phyloP scores from a whole-genome alignment of 2,888 invertebrate species.

The Ophion costatus region DNA sequence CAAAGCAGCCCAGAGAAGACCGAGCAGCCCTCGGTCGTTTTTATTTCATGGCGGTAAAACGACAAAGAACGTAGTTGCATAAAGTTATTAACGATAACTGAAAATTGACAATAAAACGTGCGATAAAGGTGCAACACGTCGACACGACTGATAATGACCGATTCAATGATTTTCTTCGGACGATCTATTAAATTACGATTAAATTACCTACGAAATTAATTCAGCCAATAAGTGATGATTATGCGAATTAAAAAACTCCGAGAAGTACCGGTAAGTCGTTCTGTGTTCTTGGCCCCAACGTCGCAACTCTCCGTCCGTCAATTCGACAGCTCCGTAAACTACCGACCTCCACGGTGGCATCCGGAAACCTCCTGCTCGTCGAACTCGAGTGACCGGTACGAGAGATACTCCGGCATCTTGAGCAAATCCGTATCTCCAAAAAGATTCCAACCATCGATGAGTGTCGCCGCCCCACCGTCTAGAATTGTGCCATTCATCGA shows the following conservation, averaged over 20 bases:
- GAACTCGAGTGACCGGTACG: slow-evolving; percentile 82
- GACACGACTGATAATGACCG: background rate
- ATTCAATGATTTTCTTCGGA: background rate
- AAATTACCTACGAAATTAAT: background rate
- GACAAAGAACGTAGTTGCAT: background rate
- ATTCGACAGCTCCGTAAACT: slow-evolving; percentile 83
- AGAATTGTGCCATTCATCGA: background rate
- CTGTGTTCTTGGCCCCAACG: slow-evolving; percentile 74
- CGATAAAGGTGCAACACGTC: background rate
- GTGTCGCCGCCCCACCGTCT: slow-evolving; percentile 79
- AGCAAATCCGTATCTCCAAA: slow-evolving; percentile 85
- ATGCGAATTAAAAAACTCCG: slow-evolving; percentile 3
- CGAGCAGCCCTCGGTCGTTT: background rate
- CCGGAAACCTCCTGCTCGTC: slow-evolving; percentile 77
- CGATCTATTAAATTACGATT: too few species aligned
- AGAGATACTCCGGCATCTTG: slow-evolving; percentile 84
- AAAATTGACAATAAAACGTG: background rate
- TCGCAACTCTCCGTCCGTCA: slow-evolving; percentile 80
- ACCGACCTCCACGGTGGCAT: slow-evolving; percentile 83
- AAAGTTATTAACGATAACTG: background rate
- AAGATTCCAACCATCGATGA: slow-evolving; percentile 81
- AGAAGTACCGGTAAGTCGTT: slow-evolving; percentile 81
- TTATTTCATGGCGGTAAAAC: background rate
- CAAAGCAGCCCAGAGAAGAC: background rate
- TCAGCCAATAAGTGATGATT: background rate